Evolutionary conservation across 2,888 invertebrate species (phyloP).

Genomic region (Drosophila incognita): DNA sequence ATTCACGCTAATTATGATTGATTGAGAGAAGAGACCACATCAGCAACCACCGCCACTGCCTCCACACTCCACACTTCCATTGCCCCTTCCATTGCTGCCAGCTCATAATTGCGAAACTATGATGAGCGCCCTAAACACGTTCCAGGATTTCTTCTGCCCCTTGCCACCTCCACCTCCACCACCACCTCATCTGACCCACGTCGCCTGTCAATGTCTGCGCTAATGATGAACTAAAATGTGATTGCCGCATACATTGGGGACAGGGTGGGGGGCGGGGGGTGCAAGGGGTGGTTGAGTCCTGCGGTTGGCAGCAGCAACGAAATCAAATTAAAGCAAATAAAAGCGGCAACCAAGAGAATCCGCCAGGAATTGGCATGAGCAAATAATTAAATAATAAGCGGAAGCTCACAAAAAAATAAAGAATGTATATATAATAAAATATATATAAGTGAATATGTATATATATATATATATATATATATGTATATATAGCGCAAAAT

Average conservation of each 20-base stretch:
- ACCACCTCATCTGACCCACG: conserved; percentile 14
- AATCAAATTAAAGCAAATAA: conserved; percentile 70
- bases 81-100: background rate
- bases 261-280: background rate
- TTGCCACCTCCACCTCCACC: conserved; percentile 2
- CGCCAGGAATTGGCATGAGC: conserved; percentile 69
- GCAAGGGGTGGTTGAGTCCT: conserved; percentile 19
- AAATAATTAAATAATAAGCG: conserved; percentile 76
- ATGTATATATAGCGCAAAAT: conserved; percentile 19
- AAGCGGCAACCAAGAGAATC: conserved; percentile 31
- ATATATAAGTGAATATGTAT: background rate
- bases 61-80: background rate
- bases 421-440: background rate
- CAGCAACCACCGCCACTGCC: background rate
- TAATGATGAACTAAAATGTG: conserved; percentile 79
- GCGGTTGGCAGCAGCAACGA: conserved; percentile 69
- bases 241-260: conserved; percentile 43
- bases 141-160: background rate
- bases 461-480: background rate
- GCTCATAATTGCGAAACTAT: conserved; percentile 75
- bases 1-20: conserved; percentile 79
- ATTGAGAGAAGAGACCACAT: conserved; percentile 51
- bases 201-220: conserved; percentile 73
- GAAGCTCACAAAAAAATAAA: conserved; percentile 37
- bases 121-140: conserved; percentile 50